Base-by-base conservation (phyloP, 2,797 vertebrate genomes). In the Gambusia yucatana region DNA sequence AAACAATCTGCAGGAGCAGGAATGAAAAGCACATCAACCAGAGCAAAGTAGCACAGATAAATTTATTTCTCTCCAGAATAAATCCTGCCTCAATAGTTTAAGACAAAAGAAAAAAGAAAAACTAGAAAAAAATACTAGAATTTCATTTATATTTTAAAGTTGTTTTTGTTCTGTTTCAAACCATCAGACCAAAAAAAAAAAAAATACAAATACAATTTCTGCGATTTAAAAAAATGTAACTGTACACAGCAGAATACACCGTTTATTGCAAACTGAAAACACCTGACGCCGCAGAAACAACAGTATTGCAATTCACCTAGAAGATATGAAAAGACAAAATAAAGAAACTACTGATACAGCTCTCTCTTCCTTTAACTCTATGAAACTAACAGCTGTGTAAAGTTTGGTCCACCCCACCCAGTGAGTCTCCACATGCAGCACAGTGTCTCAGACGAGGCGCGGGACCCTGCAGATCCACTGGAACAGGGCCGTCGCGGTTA, bases 181-280 rank as follows among this genome's bases (percentile, higher is more conserved):
- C 93, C 93, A 85, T 93, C 94, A 94, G 93, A 95, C 91, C 95
- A 94, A 96, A 94, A 94, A 83, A 95, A 94, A 96, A 94, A 94
- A 82, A 94, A 83, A 95, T 95, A 95, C 89, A 95, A 94, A 83
- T 92, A 95, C 87, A 93, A 91, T 63, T 94, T 93, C 91, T 93
- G 87, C 84, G 91, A 92, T 93, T 87, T 77, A 86, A 91, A 87
- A 61, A 93, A 93, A 94, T 91, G 91, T 94, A 96, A 96, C 96
- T 96, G 95, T 96, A 96, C 96, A 96, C 93, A 95, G 94, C 93
- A 96, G 94, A 95, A 95, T 94, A 95, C 91, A 95, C 80, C 88
- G 90, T 94, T 95, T 95, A 95, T 94, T 95, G 90, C 94, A 94
- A 95, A 95, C 91, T 81, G 86, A 93, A 93, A 91, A 94, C 91